phyloP scores from a whole-genome alignment of 2,113 vertebrate species.

The Microcebus tavaratra region DNA sequence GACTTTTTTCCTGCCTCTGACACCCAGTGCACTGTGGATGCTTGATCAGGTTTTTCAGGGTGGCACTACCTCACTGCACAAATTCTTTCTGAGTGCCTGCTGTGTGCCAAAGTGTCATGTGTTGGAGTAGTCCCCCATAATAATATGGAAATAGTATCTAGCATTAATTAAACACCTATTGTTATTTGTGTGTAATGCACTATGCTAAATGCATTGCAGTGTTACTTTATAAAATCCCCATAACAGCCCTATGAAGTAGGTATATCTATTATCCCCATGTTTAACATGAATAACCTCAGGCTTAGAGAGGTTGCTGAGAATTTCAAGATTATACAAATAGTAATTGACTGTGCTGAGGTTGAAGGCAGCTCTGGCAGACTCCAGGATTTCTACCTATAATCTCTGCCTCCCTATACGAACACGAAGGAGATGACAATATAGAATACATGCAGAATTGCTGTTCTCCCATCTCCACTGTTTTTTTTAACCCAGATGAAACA shows the following conservation, averaged over 20 bases:
- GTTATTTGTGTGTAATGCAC: neutral
- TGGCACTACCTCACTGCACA: neutral
- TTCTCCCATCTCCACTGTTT: neutral
- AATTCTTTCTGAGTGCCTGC: neutral
- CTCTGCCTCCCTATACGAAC: neutral
- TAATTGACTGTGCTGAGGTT: constrained; percentile 21
- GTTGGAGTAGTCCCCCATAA: neutral
- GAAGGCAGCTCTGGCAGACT: constrained; percentile 33
- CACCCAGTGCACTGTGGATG: no score
- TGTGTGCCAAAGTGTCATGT: neutral
- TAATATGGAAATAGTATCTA: constrained; percentile 24
- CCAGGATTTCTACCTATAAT: neutral
- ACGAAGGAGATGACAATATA: neutral
- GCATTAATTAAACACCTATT: constrained; percentile 37
- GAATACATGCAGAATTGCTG: neutral
- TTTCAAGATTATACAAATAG: constrained; percentile 38
- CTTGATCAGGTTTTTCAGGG: neutral
- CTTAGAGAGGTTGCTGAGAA: constrained; percentile 39
- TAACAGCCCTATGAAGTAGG: neutral
- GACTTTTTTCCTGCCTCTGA: neutral
- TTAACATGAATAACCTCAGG: constrained; percentile 45
- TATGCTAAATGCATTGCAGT: neutral
- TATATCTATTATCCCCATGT: neutral
- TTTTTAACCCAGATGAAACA: constrained; percentile 13
- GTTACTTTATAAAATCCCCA: neutral